These are phyloP conservation scores for Corythaeola cristata DNA, from an alignment of 2,113 vertebrate genomes.

Conservation along the genomic window DNA sequence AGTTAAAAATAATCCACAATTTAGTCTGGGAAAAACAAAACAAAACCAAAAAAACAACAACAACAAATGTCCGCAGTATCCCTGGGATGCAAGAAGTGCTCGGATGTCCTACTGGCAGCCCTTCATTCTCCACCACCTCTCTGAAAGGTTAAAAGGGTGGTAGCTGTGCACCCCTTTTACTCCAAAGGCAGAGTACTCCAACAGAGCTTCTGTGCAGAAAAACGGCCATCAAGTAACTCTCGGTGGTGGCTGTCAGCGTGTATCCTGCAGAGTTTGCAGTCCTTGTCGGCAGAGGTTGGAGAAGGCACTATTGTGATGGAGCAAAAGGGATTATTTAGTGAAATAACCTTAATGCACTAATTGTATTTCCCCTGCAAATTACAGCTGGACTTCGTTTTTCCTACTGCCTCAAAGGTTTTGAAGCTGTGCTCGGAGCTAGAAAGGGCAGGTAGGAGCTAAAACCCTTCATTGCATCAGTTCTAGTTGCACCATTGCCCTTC, in stretches of 20 bases:
- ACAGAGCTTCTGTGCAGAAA: neutral
- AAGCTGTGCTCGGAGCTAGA: neutral
- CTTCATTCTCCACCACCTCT: neutral
- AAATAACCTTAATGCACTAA: neutral
- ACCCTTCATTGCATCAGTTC: neutral
- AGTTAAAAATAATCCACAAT: neutral
- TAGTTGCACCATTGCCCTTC: neutral
- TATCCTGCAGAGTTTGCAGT: neutral
- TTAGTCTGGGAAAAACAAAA: neutral
- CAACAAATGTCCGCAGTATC: neutral
- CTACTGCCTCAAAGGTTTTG: neutral
- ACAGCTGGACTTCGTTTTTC: neutral
- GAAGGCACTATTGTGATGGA: neutral
- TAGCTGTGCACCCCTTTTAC: fast-evolving
- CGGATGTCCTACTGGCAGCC: neutral
- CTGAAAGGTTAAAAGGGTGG: neutral
- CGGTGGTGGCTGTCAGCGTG: neutral
- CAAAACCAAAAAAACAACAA: neutral
- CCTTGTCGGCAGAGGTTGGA: neutral
- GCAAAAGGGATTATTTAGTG: neutral
- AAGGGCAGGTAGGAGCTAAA: neutral
- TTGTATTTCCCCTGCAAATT: neutral
- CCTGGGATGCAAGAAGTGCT: neutral
- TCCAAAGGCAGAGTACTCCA: neutral
- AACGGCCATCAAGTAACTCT: neutral